Evolutionary conservation across 2,113 vertebrate genomes (phyloP), one percentile per base, ranked within the genome.

Genomic region (Donacobius atricapilla): DNA sequence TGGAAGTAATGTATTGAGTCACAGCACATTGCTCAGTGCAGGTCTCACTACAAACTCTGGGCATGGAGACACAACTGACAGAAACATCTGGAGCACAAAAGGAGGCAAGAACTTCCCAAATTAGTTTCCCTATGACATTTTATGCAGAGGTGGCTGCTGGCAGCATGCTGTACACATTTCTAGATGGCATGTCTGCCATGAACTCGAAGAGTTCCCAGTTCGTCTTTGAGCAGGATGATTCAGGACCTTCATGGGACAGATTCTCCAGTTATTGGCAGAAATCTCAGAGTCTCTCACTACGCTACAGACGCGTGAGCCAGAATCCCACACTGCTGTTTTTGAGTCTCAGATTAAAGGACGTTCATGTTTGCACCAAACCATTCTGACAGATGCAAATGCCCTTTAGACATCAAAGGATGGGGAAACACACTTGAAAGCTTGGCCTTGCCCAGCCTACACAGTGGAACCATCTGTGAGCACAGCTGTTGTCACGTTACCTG

Each of bases 311-410:
- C 13, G 3, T 7, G 31, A 96, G 83, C 83, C 87, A 90, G 93
- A 87, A 91, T 96, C 91, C 76, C 88, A 93, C 37, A 2, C 91
- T 92, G 81, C 77, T 82, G 56, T 16, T 89, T 87, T 48, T 71
- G 17, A 95, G 81, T 33, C 60, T 76, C 68, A 83, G 72, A 88
- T 82, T 87, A 95, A 86, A 90, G 76, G 90, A 94, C 28, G 25
- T 42, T 81, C 89, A 93, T 81, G 65, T 75, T 92, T 87, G 69
- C 86, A 90, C 37, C 88, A 87, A 93, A 95, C 64, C 68, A 71
- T 89, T 71, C 57, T 93, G 86, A 96, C 94, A 96, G 72, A 95
- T 94, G 89, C 80, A 94, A 95, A 96, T 90, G 71, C 51, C 64
- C 82, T 88, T 89, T 90, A 90, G 94, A 96, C 77, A 96, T 95